Evolutionary conservation across 2,888 invertebrate genomes (phyloP).

Genomic region (Caenorhabditis japonica): DNA sequence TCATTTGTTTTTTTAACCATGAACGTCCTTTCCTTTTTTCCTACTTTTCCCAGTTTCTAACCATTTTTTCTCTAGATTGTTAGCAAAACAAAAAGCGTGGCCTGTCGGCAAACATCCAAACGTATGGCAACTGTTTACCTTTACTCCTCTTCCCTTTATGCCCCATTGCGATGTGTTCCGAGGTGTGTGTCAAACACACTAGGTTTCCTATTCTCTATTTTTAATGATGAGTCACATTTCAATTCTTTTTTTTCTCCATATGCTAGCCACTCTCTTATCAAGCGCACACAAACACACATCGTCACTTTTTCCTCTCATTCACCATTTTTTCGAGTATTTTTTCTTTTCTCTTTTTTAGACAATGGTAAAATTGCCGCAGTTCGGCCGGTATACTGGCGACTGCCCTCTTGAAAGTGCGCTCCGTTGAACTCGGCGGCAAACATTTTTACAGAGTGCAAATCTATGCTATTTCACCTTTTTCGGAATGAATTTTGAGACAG

Average conservation of each 20-base stretch:
- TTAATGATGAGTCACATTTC: constrained; percentile 30
- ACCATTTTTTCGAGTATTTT: constrained; percentile 2
- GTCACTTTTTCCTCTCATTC: constrained; percentile 16
- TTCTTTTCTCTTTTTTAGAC: background rate
- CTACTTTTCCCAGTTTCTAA: background rate
- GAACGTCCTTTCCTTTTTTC: too few species aligned
- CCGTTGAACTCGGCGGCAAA: too few species aligned
- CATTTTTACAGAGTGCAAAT: constrained; percentile 2
- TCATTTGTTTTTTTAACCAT: too few species aligned
- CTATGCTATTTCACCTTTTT: constrained; percentile 7
- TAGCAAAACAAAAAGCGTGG: constrained; percentile 42
- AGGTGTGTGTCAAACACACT: constrained; percentile 36
- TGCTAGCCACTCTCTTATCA: constrained; percentile 37
- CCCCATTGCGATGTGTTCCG: constrained; percentile 27
- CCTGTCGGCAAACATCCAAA: constrained; percentile 33
- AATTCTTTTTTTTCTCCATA: constrained; percentile 19
- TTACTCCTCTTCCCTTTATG: constrained; percentile 24
- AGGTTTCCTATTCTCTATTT: too few species aligned
- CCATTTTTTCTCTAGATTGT: constrained; percentile 1
- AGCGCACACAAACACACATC: constrained; percentile 20
- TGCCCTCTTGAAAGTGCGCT: too few species aligned
- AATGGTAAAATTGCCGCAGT: too few species aligned
- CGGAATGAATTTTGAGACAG: too few species aligned
- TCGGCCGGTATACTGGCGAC: too few species aligned
- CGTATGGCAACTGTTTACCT: constrained; percentile 28